A percentile compares a stretch with the other conserved stretches of the same genome.
These are phyloP conservation scores for Beaufortia kweichowensis DNA, from an alignment of 2,113 vertebrate genomes.

Conservation along the genomic window DNA sequence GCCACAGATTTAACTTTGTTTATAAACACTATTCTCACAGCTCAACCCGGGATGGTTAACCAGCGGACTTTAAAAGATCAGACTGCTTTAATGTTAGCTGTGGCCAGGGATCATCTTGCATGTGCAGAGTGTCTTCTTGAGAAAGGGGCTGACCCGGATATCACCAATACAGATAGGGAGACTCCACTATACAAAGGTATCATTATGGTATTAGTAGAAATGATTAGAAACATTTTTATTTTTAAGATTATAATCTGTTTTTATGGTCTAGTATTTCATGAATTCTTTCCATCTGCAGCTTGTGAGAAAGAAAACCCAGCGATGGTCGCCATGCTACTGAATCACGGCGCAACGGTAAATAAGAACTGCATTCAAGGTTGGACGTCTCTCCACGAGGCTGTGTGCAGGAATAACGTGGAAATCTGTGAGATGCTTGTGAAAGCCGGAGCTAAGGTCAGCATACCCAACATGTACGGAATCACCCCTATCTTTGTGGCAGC, in stretches of 20 bases:
- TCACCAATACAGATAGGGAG: conserved; percentile 80
- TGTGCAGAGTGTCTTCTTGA: conserved; percentile 77
- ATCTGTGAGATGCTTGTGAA: conserved; percentile 80
- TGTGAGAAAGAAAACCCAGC: conserved; percentile 80
- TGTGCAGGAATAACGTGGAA: conserved; percentile 79
- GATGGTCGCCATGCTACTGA: conserved; percentile 75
- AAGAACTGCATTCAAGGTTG: conserved; percentile 83
- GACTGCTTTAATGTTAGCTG: conserved; percentile 80
- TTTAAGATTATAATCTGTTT: no score
- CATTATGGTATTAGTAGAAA: not conserved
- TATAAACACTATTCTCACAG: conserved; percentile 57
- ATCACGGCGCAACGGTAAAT: conserved; percentile 76
- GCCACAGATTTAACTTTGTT: not conserved
- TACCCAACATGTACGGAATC: conserved; percentile 80
- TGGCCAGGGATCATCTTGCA: conserved; percentile 71
- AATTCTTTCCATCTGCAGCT: conserved; percentile 63
- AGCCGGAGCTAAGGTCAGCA: conserved; percentile 81
- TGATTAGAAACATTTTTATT: no score
- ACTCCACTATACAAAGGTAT: conserved; percentile 85
- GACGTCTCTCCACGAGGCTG: conserved; percentile 84
- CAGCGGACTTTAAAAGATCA: conserved; percentile 80
- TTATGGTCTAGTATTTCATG: no score
- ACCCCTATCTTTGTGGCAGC: conserved; percentile 84
- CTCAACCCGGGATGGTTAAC: conserved; percentile 75
- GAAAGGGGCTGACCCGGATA: conserved; percentile 80